Evolutionary conservation across 2,888 invertebrate genomes (phyloP).

Genomic region (Electrophaes corylata): DNA sequence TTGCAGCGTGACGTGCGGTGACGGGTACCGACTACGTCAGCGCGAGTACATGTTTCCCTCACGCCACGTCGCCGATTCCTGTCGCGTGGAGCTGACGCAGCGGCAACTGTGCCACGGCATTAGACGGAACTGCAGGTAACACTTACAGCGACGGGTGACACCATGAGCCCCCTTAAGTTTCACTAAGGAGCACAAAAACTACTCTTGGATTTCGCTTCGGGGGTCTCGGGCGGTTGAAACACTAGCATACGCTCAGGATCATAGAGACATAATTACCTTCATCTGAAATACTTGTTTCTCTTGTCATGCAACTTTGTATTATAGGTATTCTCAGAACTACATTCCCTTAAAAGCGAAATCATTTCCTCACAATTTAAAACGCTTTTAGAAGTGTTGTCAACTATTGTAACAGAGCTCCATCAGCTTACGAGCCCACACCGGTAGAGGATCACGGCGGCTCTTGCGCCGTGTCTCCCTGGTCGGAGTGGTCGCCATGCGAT

Average conservation of each 20-base stretch:
- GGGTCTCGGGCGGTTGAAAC: too few relatives aligned
- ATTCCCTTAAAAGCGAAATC: too few relatives aligned
- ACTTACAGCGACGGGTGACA: background rate
- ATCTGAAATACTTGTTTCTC: too few relatives aligned
- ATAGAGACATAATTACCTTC: too few relatives aligned
- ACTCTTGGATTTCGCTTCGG: too few relatives aligned
- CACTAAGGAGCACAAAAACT: too few relatives aligned
- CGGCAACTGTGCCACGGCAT: constrained; percentile 78
- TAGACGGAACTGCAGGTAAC: constrained; percentile 74
- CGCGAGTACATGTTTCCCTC: constrained; percentile 80
- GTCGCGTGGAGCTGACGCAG: constrained; percentile 85
- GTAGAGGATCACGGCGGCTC: constrained; percentile 67
- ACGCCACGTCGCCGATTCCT: constrained; percentile 82
- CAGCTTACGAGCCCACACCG: constrained; percentile 78
- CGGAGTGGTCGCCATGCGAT: constrained; percentile 90
- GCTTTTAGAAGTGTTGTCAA: too few relatives aligned
- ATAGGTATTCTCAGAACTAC: too few relatives aligned
- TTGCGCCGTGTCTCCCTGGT: constrained; percentile 90
- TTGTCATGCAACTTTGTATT: too few relatives aligned
- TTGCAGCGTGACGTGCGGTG: constrained; percentile 91
- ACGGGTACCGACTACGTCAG: constrained; percentile 87
- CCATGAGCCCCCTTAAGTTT: too few relatives aligned
- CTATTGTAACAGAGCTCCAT: constrained; percentile 56
- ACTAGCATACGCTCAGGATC: too few relatives aligned
- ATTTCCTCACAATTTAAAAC: too few relatives aligned